These are phyloP conservation scores for Chrysotoxum bicinctum DNA, from an alignment of 2,888 invertebrate species.

Conservation along the genomic window DNA sequence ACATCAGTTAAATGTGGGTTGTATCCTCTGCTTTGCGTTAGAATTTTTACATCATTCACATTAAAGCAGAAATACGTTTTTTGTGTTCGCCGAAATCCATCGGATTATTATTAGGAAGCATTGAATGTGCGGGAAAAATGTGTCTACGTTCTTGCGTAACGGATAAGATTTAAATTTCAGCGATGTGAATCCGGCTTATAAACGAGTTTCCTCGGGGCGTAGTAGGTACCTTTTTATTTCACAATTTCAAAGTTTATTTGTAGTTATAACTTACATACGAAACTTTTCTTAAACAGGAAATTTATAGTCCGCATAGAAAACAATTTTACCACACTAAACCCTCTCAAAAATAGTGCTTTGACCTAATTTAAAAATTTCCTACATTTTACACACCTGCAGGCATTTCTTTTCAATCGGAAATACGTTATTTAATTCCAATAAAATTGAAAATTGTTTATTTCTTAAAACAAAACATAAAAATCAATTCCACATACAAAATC, in stretches of 20 bases:
- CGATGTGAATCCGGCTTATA: no score
- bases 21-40: no score
- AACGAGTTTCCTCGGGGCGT: no score
- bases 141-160: no score
- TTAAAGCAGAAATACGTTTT: no score
- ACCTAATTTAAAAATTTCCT: slow-evolving; percentile 5
- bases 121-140: no score
- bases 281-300: not conserved
- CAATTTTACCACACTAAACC: slow-evolving; percentile 13
- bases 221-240: no score
- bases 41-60: no score
- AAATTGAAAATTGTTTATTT: slow-evolving; percentile 33
- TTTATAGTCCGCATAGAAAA: not conserved
- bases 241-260: not conserved
- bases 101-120: no score
- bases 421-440: not conserved
- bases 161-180: no score
- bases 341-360: not conserved
- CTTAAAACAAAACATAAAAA: slow-evolving; percentile 14
- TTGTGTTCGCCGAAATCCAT: no score
- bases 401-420: not conserved
- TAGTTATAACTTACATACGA: not conserved
- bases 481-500: slow-evolving; percentile 8
- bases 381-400: not conserved
- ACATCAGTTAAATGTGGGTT: no score